These are phyloP conservation scores for Pantelozetes paolii DNA, from an alignment of 2,888 invertebrate species.

Conservation along the genomic window DNA sequence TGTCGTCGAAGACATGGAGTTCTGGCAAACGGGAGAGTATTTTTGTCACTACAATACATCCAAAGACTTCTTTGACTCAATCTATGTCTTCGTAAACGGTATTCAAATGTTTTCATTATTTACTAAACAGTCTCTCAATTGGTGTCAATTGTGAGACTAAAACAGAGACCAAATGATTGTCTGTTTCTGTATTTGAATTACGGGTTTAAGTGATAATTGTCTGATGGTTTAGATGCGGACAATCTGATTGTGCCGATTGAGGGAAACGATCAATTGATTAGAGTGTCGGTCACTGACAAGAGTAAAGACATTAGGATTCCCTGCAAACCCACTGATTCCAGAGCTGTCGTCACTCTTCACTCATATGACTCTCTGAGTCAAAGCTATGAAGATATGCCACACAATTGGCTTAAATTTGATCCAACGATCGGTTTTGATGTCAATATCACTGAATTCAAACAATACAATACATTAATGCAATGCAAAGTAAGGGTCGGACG, in stretches of 20 bases:
- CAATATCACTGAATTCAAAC: not conserved
- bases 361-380: not conserved
- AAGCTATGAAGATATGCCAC: not conserved
- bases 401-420: not conserved
- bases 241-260: not conserved
- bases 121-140: too few species aligned
- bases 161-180: too few species aligned
- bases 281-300: not conserved
- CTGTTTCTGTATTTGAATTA: too few species aligned
- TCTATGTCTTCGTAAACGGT: constrained; percentile 3
- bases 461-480: not conserved
- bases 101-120: not conserved
- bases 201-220: too few species aligned
- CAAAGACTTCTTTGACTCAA: not conserved
- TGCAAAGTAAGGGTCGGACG: not conserved
- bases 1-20: not conserved
- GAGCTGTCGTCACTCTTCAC: not conserved
- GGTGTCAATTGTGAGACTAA: too few species aligned
- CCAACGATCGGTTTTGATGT: not conserved
- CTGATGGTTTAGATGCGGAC: not conserved
- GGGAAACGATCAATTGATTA: not conserved
- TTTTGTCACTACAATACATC: not conserved
- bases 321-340: constrained; percentile 8
- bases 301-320: not conserved
- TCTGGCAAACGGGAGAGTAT: not conserved